Conservation (phyloP, 2,888 invertebrate genomes). For the Standfussiana lucernea region DNA sequence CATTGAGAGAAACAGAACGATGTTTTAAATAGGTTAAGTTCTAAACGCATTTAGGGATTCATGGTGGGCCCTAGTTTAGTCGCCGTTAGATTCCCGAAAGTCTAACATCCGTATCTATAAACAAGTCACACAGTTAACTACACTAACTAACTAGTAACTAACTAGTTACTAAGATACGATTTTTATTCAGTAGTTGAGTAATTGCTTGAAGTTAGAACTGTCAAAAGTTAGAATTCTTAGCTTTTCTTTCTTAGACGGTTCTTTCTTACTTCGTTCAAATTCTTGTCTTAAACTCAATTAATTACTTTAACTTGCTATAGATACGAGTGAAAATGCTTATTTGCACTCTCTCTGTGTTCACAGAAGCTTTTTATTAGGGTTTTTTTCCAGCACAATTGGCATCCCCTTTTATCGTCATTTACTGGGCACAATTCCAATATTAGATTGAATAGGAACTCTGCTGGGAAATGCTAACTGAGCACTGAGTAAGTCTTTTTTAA, state of each 20-base stretch:
- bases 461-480: background rate
- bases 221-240: too few relatives aligned
- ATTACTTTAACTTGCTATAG: too few relatives aligned
- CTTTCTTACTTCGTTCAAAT: too few relatives aligned
- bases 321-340: too few relatives aligned
- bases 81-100: background rate
- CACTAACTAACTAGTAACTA: too few relatives aligned
- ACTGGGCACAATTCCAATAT: slow-evolving; percentile 44
- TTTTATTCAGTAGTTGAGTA: too few relatives aligned
- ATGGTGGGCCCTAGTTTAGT: background rate
- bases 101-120: too few relatives aligned
- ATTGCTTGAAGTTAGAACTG: too few relatives aligned
- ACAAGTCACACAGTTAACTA: too few relatives aligned
- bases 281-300: too few relatives aligned
- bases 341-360: background rate
- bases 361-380: background rate
- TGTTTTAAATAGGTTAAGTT: background rate
- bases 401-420: slow-evolving; percentile 7
- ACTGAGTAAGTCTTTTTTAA: background rate
- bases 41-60: background rate
- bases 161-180: too few relatives aligned
- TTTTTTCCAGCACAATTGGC: slow-evolving; percentile 14
- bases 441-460: slow-evolving; percentile 35
- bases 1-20: background rate
- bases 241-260: too few relatives aligned